Percentiles rank a stretch among this genome's conserved stretches.
phyloP scores from a whole-genome alignment of 2,888 invertebrate genomes.

The Aporophyla lueneburgensis region DNA sequence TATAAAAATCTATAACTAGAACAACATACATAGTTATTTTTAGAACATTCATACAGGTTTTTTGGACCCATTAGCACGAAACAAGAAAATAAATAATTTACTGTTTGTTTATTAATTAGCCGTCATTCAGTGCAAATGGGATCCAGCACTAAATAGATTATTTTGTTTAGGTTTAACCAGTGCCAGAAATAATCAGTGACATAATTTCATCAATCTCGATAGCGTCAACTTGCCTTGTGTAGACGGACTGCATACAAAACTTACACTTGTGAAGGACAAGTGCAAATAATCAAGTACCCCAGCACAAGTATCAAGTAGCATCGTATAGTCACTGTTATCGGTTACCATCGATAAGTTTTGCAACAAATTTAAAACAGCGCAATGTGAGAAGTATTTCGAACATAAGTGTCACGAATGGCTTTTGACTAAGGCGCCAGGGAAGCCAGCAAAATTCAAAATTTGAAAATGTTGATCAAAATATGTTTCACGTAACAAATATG shows the following conservation, averaged over 20 bases:
- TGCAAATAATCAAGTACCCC: constrained; percentile 14
- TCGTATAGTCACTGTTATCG: not conserved
- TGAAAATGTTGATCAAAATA: too few relatives aligned
- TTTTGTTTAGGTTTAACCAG: constrained; percentile 56
- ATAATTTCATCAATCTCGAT: constrained; percentile 11
- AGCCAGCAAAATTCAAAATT: too few relatives aligned
- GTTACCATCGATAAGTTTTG: not conserved
- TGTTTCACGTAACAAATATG: too few relatives aligned
- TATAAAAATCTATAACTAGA: constrained; percentile 72
- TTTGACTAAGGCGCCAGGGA: not conserved
- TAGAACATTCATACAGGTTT: constrained; percentile 63
- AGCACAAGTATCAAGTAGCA: not conserved
- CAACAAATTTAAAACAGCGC: not conserved
- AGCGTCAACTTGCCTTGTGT: constrained; percentile 3
- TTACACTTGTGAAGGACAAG: too few relatives aligned
- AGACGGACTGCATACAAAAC: constrained; percentile 26
- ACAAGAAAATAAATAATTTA: constrained; percentile 57
- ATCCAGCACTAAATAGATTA: constrained; percentile 57
- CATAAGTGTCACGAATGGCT: not conserved
- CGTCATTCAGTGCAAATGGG: constrained; percentile 70
- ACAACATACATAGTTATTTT: constrained; percentile 67
- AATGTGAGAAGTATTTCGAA: not conserved
- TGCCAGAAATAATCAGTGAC: constrained; percentile 47
- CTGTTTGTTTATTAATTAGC: constrained; percentile 32
- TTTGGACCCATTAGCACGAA: constrained; percentile 68